These are phyloP conservation scores for Motacilla alba DNA, from an alignment of 2,113 vertebrate species.

Conservation along the genomic window DNA sequence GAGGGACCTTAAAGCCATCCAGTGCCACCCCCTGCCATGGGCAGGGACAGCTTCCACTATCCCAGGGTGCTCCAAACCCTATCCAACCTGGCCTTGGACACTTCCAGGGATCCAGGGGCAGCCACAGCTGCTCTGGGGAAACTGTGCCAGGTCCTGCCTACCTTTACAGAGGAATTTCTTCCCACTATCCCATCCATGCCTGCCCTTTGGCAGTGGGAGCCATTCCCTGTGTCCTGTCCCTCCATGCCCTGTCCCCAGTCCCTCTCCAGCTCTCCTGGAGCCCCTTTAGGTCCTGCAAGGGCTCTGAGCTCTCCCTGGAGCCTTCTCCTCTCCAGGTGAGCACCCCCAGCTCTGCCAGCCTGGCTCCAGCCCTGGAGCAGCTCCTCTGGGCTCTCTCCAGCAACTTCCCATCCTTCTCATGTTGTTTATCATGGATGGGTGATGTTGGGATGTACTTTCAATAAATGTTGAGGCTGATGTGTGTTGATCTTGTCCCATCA, in stretches of 20 bases:
- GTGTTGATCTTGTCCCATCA: neutral
- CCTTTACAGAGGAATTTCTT: neutral
- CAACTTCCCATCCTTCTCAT: fast-evolving
- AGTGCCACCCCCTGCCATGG: neutral
- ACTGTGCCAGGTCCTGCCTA: fast-evolving
- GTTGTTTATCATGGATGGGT: neutral
- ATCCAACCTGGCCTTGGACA: fast-evolving
- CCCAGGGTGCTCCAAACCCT: fast-evolving
- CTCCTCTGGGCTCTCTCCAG: neutral
- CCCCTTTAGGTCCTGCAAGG: fast-evolving
- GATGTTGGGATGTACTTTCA: neutral
- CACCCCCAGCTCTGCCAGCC: neutral
- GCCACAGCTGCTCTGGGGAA: neutral
- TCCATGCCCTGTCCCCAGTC: neutral
- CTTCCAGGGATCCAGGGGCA: neutral
- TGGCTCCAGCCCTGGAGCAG: neutral
- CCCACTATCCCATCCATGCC: fast-evolving
- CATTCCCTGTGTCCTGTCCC: neutral
- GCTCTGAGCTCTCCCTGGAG: neutral
- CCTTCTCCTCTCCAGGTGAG: neutral
- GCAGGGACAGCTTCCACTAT: neutral
- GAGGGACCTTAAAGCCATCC: neutral
- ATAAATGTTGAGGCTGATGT: neutral
- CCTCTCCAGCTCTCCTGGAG: neutral
- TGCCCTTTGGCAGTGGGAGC: neutral